Base-by-base conservation (phyloP, 1,140 invertebrate genomes). In the Neodiprion virginianus region DNA sequence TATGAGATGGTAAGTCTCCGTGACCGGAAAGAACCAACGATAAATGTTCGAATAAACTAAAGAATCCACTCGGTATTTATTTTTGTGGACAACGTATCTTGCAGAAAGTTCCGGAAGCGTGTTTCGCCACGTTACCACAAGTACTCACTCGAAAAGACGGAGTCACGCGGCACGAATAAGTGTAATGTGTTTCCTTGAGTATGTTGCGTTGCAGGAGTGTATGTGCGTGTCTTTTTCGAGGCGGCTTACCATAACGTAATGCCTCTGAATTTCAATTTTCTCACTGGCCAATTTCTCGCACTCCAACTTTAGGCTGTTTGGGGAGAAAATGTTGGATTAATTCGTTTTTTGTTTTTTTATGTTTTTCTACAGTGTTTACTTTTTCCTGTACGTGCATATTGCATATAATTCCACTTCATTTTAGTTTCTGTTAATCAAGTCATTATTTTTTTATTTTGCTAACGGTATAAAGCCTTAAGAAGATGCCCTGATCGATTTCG, bases 181-280 rank as follows among this genome's bases (percentile, higher is more conserved):
- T 40, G 5, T 40, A 40, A 40, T 40, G 28, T 40, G 5, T 40
- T 40, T 40, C 28, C 5, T 40, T 40, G 28, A 40, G 5, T 40
- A 40, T 40, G 5, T 40, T 2, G 68, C 53, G 49, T 67, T 40
- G 40, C 65, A 72, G 40, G 40, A 61, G 61, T n/a, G 40, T 12
- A 47, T 48, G 47, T 47, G 9, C 8, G 61, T 72, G 23, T 28
- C 23, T 73, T 76, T 50, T 75, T 79, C 79, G 75, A 81, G 75
- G 78, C 53, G 71, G 89, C 92, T 95, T 92, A 98, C 96, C 97
- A 99, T 99, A 81, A 98, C 97, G 91, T 98, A 99, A 93, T 98
- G 96, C 88, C 97, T 93, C 89, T 98, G 97, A 94, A 98, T 98
- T 92, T 99, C 97, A 79, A 96, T 98, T 93, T 99, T 99, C 90